phyloP scores from a whole-genome alignment of 1,140 invertebrate species.

The Brachionus koreanus region DNA sequence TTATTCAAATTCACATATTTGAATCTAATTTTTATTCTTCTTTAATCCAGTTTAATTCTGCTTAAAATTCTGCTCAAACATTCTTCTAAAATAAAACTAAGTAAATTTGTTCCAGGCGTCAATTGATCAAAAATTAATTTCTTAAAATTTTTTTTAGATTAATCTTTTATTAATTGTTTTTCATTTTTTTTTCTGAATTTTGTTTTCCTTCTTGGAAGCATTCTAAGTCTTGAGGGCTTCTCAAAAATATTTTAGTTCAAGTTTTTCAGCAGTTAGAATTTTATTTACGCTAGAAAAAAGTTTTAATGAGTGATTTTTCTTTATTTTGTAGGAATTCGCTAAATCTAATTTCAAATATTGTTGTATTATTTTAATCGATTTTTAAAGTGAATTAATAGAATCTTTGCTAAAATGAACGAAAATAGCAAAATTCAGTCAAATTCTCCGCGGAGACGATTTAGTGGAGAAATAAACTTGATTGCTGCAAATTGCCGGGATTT shows the following conservation, averaged over 20 bases:
- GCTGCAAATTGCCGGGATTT: background rate
- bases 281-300: background rate
- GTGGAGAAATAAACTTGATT: background rate
- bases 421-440: background rate
- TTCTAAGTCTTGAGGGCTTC: background rate
- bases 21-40: too few species aligned
- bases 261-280: background rate
- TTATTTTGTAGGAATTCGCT: background rate
- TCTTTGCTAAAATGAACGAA: background rate
- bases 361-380: background rate
- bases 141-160: background rate
- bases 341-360: background rate
- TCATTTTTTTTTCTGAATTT: background rate
- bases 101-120: background rate
- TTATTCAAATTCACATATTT: background rate
- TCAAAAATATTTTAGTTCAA: background rate
- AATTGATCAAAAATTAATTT: background rate
- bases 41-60: too few species aligned
- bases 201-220: background rate
- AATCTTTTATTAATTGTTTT: background rate
- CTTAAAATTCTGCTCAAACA: too few species aligned
- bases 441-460: background rate
- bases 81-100: too few species aligned
- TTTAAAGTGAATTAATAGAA: background rate
- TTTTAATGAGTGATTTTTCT: background rate